Conservation (phyloP, 92 coral and sea anemone genomes). For the Actinernus sp. region DNA sequence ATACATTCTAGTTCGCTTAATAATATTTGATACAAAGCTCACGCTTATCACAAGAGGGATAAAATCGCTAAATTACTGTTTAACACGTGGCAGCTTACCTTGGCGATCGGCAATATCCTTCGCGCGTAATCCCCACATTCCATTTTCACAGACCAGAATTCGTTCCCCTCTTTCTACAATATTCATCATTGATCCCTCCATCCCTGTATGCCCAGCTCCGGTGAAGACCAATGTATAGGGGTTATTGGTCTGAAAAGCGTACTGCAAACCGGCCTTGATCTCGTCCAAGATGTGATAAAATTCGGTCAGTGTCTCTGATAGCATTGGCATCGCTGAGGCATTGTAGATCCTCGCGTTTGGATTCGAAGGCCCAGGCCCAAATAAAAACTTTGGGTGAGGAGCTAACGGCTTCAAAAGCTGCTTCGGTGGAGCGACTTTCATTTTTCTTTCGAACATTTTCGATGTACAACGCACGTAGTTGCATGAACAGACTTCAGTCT, state of each 20-base stretch:
- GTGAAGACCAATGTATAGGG: slow-evolving; percentile 83
- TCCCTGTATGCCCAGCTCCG: slow-evolving; percentile 96
- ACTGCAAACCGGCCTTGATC: slow-evolving; percentile 83
- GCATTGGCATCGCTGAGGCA: slow-evolving; percentile 86
- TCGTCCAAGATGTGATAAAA: slow-evolving; percentile 90
- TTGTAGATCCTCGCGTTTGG: slow-evolving; percentile 80
- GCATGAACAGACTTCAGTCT: no score
- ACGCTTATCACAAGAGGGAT: no score
- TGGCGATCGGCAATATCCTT: slow-evolving; percentile 92
- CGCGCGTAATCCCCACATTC: slow-evolving; percentile 97
- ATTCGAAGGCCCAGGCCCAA: slow-evolving; percentile 99
- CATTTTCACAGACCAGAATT: slow-evolving; percentile 88
- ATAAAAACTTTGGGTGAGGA: slow-evolving; percentile 80
- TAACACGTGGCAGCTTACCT: no score
- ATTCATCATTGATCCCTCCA: slow-evolving; percentile 97
- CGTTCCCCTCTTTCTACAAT: slow-evolving; percentile 89
- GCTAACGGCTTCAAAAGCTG: slow-evolving; percentile 81
- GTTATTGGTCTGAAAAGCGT: slow-evolving; percentile 93
- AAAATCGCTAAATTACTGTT: no score
- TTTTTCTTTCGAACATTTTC: slow-evolving; percentile 13
- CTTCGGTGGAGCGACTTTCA: slow-evolving; percentile 70
- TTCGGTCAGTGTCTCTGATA: slow-evolving; percentile 86
- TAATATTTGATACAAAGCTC: no score
- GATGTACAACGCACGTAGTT: neutral
- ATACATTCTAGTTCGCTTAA: no score